A percentile compares a stretch with the other conserved stretches of the same genome.
Evolutionary conservation across 2,113 vertebrate species (phyloP).

Genomic region (Marmota flaviventris): DNA sequence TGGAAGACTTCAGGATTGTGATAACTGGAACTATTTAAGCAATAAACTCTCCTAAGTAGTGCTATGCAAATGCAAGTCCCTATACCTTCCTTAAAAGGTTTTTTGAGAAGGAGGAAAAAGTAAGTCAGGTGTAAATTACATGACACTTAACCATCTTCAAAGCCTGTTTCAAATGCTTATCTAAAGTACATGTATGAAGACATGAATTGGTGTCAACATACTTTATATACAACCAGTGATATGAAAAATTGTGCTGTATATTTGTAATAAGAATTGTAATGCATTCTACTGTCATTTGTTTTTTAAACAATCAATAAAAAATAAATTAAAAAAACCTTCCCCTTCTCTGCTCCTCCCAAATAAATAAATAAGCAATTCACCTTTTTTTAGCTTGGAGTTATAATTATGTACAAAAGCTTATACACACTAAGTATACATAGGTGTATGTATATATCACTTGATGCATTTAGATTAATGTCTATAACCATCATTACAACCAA

Average conservation of each 20-base stretch:
- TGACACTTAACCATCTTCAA: not conserved
- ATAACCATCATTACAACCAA: not conserved
- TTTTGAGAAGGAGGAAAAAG: not conserved
- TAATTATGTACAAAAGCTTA: not conserved
- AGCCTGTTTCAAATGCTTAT: not conserved
- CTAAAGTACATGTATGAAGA: no score
- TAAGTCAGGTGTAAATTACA: not conserved
- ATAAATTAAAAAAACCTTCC: not conserved
- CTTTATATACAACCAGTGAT: no score
- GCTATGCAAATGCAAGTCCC: not conserved
- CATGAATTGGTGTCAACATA: no score
- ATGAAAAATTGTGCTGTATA: no score
- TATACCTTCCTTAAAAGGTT: not conserved
- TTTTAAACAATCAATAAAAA: no score
- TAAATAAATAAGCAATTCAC: not conserved
- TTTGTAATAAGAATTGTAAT: no score
- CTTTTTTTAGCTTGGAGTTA: not conserved
- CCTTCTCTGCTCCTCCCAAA: not conserved
- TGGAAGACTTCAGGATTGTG: not conserved
- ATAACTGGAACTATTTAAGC: not conserved
- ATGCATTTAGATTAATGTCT: not conserved
- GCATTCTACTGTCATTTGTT: no score
- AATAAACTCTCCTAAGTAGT: not conserved
- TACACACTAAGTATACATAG: not conserved
- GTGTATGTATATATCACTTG: not conserved